Base-by-base conservation (phyloP, 2,113 vertebrate species). In the Podarcis cretensis region DNA sequence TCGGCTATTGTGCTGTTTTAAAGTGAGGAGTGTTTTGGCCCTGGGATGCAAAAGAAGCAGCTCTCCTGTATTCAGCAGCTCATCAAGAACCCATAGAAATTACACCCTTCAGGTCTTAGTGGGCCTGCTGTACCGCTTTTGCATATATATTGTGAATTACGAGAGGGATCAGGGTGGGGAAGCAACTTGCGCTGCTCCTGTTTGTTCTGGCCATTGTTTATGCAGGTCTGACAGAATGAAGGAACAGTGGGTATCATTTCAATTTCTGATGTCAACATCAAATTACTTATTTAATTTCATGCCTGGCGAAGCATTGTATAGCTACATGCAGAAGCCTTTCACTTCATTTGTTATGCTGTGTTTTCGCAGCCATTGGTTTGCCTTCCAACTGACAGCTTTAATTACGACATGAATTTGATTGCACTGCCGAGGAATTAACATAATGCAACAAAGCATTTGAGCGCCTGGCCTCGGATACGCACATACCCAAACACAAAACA, bases 231-330 rank as follows among this genome's bases (percentile, higher is more conserved):
- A 96, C 96, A 97, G 96, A 97, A 97, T 94, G 97, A 97, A 95
- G 93, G 97, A 98, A 98, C 98, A 98, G 97, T 97, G 96, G 98
- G 98, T 98, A 98, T 98, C 97, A 98, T 98, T 99, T 98, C 98
- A 98, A 98, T 99, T 98, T 98, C 97, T 98, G 97, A 98, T 98
- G 98, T 98, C 98, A 98, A 98, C 98, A 98, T 98, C 98, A 98
- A 98, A 99, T 98, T 98, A 98, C 98, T 98, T 98, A 98, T 99
- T 98, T 98, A 97, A 99, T 99, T 99, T 99, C 98, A 98, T 98
- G 98, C 98, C 98, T 98, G 97, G 98, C 95, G 98, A 98, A 99
- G 98, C 98, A 97, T 98, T 97, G 96, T 97, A 97, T 98, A 98
- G 98, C 98, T 98, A 98, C 98, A 98, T 94, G 96, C 96, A 97